Evolutionary conservation across 2,113 vertebrate species (phyloP), one percentile per base, ranked within the genome.

Genomic region (Plecotus auritus): DNA sequence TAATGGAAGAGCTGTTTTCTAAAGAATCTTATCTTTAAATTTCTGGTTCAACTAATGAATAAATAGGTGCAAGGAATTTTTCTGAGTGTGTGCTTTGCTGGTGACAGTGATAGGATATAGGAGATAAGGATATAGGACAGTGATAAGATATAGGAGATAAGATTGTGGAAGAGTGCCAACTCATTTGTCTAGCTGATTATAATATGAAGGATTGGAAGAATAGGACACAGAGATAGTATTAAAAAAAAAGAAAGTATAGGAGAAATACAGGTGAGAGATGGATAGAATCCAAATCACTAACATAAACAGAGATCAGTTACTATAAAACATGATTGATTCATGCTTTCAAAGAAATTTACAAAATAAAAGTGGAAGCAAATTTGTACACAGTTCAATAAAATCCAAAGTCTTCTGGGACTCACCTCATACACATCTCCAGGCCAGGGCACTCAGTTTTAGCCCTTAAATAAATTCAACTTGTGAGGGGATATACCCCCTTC

Each of bases 1-100:
- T 84, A 92, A 93, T 22, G 45, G 42, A 88, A 94, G 59, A 96
- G 76, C n/a, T 76, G 56, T 90, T 96, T 92, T 80, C 67, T 81
- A 72, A 96, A 94, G 47, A 93, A 59, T 92, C 61, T 91, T 80
- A 70, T n/a, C 64, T 95, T 83, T 89, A 59, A 59, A 85, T 49
- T 94, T 94, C 56, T 59, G 76, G 85, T 66, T 93, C 37, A 91
- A 61, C 49, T 64, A 64, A 77, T 78, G 84, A 93, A 70, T 64
- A 76, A 83, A 85, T 73, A 91, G 76, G 37, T 28, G 76, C 17
- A 37, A 61, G 72, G 80, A 89, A 35, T 35, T 82, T 73, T 82
- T 87, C 83, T 84, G 56, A 91, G 64, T 22, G 40, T 22, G n/a
- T 64, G 64, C 69, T 74, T 7, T 37, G 47, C 49, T 66, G 26